Percentiles rank a stretch among this genome's conserved stretches.
Conservation (phyloP, 2,113 vertebrate genomes). For the Barbus barbus region DNA sequence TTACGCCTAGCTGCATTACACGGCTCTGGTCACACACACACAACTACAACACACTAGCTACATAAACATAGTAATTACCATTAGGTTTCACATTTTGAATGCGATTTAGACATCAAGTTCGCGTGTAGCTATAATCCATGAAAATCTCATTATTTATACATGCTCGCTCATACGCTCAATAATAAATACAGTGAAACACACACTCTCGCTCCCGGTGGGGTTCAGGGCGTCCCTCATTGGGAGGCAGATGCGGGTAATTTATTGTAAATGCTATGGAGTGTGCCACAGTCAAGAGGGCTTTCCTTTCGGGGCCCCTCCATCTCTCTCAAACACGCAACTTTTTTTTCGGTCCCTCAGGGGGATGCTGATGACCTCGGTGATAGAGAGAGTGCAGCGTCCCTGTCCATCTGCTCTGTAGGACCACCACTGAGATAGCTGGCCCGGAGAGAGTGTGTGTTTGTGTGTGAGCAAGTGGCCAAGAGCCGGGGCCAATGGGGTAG, state of each 20-base stretch:
- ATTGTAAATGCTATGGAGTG: conserved; percentile 37
- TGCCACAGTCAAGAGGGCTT: conserved; percentile 22
- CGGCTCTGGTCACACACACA: background rate
- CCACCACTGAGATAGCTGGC: conserved; percentile 61
- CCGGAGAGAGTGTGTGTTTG: conserved; percentile 54
- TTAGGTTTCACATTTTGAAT: background rate
- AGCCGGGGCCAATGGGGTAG: conserved; percentile 23
- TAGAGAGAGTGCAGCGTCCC: conserved; percentile 62
- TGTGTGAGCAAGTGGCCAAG: conserved; percentile 12
- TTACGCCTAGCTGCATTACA: too few species aligned
- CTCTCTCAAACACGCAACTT: background rate
- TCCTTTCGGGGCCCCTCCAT: conserved; percentile 29
- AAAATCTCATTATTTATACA: conserved; percentile 7
- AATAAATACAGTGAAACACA: conserved; percentile 27
- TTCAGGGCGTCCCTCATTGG: conserved; percentile 7
- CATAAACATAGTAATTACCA: background rate
- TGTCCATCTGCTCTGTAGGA: conserved; percentile 64
- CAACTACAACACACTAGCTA: background rate
- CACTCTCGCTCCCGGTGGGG: background rate
- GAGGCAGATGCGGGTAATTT: conserved; percentile 43
- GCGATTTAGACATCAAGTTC: background rate
- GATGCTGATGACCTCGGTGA: conserved; percentile 63
- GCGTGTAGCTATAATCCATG: background rate
- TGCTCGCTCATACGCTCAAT: conserved; percentile 25
- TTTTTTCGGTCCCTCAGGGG: conserved; percentile 46